These are phyloP conservation scores for Lepidocyrtoides sp. DNA, from an alignment of 2,888 invertebrate genomes.

Conservation along the genomic window DNA sequence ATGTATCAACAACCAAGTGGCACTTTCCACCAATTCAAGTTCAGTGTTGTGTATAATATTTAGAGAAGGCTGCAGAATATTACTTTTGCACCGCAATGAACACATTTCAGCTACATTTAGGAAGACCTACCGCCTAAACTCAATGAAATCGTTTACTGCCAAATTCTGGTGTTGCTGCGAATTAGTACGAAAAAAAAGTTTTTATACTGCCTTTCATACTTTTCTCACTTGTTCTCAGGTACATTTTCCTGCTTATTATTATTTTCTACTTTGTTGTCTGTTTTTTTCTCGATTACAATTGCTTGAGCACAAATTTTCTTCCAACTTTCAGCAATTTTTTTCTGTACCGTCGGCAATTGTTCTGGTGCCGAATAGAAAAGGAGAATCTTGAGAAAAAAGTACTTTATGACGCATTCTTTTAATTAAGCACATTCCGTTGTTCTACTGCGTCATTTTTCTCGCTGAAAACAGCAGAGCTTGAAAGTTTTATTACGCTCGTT, in stretches of 20 bases:
- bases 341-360: not conserved
- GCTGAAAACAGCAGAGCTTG: not conserved
- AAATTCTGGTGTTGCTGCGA: not conserved
- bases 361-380: not conserved
- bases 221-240: conserved; percentile 13
- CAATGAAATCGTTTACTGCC: not conserved
- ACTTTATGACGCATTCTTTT: conserved; percentile 45
- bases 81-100: conserved; percentile 9
- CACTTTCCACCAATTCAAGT: conserved; percentile 54
- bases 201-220: conserved; percentile 1
- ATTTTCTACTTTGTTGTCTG: not conserved
- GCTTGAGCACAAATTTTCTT: not conserved
- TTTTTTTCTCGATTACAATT: not conserved
- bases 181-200: conserved; percentile 30
- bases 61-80: not conserved
- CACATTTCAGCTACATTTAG: not conserved
- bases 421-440: conserved; percentile 37
- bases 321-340: not conserved
- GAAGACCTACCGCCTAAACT: not conserved
- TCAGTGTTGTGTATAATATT: conserved; percentile 67
- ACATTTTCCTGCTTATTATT: not conserved
- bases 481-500: not conserved
- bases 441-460: conserved; percentile 18
- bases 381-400: conserved; percentile 16
- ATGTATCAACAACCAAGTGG: conserved; percentile 27